phyloP scores from a whole-genome alignment of 1,140 invertebrate genomes.

The Battus philenor region DNA sequence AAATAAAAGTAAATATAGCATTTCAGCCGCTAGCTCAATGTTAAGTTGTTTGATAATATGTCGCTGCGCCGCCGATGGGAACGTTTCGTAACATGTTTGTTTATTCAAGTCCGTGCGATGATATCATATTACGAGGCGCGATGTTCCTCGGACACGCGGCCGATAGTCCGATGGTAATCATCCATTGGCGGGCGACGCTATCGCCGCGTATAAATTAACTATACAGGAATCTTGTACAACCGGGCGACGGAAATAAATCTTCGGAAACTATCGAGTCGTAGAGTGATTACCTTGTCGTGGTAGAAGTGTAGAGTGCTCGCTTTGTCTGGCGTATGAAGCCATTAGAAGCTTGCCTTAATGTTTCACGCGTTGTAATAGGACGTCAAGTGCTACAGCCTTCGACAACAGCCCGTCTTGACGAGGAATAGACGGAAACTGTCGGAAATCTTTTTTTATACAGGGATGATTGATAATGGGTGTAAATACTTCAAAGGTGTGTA shows the following conservation, averaged over 20 bases:
- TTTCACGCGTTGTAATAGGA: neutral
- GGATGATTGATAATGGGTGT: too few species aligned
- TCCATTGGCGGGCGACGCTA: slow-evolving; percentile 37
- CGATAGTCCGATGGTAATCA: slow-evolving; percentile 32
- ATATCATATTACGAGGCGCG: slow-evolving; percentile 30
- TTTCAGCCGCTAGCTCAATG: too few species aligned
- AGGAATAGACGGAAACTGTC: too few species aligned
- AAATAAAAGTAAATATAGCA: too few species aligned
- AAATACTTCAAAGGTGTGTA: too few species aligned
- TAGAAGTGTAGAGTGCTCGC: slow-evolving; percentile 26
- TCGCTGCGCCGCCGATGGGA: neutral
- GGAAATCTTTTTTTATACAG: too few species aligned
- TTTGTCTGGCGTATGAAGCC: slow-evolving; percentile 30
- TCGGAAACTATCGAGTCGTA: slow-evolving; percentile 24
- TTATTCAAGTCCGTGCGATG: slow-evolving; percentile 18
- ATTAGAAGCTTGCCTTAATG: slow-evolving; percentile 22
- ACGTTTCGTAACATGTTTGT: slow-evolving; percentile 9
- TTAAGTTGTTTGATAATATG: neutral
- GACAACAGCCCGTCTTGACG: slow-evolving; percentile 5
- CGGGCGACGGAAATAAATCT: slow-evolving; percentile 29
- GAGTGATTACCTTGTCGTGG: slow-evolving; percentile 14
- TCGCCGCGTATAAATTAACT: slow-evolving; percentile 41
- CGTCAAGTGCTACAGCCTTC: too few species aligned
- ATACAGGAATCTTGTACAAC: slow-evolving; percentile 18
- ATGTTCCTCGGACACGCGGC: slow-evolving; percentile 12